Evolutionary conservation across 2,113 vertebrate genomes (phyloP), one percentile per base, ranked within the genome.

Genomic region (Pseudois nayaur): DNA sequence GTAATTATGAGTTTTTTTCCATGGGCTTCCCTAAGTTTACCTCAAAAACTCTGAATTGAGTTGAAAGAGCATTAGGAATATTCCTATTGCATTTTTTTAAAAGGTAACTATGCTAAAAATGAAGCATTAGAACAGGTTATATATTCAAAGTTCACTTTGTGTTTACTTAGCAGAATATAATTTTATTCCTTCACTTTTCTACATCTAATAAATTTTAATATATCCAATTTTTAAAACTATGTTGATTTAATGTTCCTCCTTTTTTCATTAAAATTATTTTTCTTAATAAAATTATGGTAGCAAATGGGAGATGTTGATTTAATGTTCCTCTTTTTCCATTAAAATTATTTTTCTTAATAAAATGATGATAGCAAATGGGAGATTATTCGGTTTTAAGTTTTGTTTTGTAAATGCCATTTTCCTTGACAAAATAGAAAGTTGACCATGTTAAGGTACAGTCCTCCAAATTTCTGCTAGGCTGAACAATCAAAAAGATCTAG

Each of bases 341-440:
- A 82, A 88, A 78, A 29, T 88, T 5, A 25, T 43, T 91, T 64
- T 93, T 81, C 29, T 29, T 95, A 76, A 31, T 89, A 87, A 83
- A 82, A 87, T 62, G 50, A 82, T 74, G 6, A 50, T 52, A 91
- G 17, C 11, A 93, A 81, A 86, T 83, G 43, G 2, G 54, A 89
- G 8, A 36, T 55, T 64, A 83, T 89, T 84, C 55, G 5, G 11
- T 89, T 95, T 45, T 79, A 29, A 71, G 40, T 94, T 92, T 62
- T 87, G 11, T 27, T 93, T 89, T 92, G 62, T 48, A 94, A 92
- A 86, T 95, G 12, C 17, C 15, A 50, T 92, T 95, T 92, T 95
- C 60, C 15, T 90, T 92, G 31, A 13, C 48, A n/a, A 82, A 89
- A 40, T 84, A 93, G 81, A 59, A 87, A 43, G 21, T 83, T 94